Conservation (phyloP, 2,797 vertebrate species). For the Acanthurus leucopareius region DNA sequence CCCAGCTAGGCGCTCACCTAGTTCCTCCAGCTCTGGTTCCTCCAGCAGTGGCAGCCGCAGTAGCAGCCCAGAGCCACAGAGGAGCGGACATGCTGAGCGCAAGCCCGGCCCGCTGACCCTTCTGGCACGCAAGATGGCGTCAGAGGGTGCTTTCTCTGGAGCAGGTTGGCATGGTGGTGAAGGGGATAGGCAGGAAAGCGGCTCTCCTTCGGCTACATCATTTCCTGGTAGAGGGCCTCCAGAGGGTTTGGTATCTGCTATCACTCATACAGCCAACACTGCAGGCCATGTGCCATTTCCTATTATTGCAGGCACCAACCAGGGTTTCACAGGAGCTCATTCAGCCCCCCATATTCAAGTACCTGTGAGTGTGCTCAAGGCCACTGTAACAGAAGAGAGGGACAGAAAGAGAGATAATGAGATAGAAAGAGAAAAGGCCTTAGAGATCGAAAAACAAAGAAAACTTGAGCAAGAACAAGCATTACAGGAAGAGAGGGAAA, state of each 20-base stretch:
- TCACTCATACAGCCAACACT: constrained; percentile 78
- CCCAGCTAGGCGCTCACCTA: constrained; percentile 79
- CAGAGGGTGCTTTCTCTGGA: constrained; percentile 85
- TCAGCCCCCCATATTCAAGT: constrained; percentile 61
- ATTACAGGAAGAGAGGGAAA: constrained; percentile 66
- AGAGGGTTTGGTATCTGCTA: constrained; percentile 76
- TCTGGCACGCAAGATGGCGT: constrained; percentile 86
- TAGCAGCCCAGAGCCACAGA: constrained; percentile 90
- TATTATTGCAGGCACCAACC: constrained; percentile 75
- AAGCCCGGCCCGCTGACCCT: constrained; percentile 85
- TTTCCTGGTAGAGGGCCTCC: constrained; percentile 71
- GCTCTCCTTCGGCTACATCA: constrained; percentile 49
- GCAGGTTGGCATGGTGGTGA: constrained; percentile 76
- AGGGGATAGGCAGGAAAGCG: constrained; percentile 70
- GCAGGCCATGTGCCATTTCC: constrained; percentile 68
- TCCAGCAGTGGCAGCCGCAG: constrained; percentile 88
- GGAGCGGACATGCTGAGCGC: constrained; percentile 84
- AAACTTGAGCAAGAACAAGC: constrained; percentile 70
- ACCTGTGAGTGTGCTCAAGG: constrained; percentile 78
- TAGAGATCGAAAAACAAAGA: constrained; percentile 74
- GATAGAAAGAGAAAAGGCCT: constrained; percentile 64
- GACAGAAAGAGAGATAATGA: constrained; percentile 67
- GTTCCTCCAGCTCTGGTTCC: constrained; percentile 86
- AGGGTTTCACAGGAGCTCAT: constrained; percentile 65
- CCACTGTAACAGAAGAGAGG: constrained; percentile 68